Percentiles rank a stretch among this genome's conserved stretches.
These are phyloP conservation scores for Hyles lineata DNA, from an alignment of 2,888 invertebrate genomes.

Conservation along the genomic window DNA sequence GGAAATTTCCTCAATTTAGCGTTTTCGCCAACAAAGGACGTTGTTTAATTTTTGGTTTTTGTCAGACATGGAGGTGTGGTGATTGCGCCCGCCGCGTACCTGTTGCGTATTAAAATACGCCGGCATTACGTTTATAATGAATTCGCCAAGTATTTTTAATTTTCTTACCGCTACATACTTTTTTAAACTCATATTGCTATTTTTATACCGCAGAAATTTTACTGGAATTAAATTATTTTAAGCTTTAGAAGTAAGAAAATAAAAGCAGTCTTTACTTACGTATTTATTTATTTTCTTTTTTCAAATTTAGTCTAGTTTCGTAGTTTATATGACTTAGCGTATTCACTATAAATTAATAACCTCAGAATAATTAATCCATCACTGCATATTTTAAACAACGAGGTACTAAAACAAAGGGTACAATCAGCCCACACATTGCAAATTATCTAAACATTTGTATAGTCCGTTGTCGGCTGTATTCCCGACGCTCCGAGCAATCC, in stretches of 20 bases:
- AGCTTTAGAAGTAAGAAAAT: too few species aligned
- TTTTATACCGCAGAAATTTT: background rate
- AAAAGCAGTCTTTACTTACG: too few species aligned
- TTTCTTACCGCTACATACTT: background rate
- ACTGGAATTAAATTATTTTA: background rate
- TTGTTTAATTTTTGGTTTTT: constrained; percentile 84
- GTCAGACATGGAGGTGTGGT: constrained; percentile 73
- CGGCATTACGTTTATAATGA: background rate
- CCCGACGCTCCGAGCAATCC: constrained; percentile 53
- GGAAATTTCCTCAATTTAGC: constrained; percentile 85
- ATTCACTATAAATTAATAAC: too few species aligned
- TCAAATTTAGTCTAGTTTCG: too few species aligned
- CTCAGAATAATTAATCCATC: too few species aligned
- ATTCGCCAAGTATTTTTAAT: constrained; percentile 4
- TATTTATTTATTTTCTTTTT: too few species aligned
- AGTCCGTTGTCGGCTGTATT: constrained; percentile 9
- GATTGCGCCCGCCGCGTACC: constrained; percentile 47
- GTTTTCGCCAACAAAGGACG: constrained; percentile 84
- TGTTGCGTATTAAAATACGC: constrained; percentile 6
- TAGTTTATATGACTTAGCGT: too few species aligned
- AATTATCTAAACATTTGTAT: constrained; percentile 1
- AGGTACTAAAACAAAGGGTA: background rate
- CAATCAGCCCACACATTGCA: background rate
- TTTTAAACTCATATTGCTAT: background rate
- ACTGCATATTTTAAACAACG: too few species aligned